Evolutionary conservation across 2,113 vertebrate genomes (phyloP).

Genomic region (Lepus europaeus): DNA sequence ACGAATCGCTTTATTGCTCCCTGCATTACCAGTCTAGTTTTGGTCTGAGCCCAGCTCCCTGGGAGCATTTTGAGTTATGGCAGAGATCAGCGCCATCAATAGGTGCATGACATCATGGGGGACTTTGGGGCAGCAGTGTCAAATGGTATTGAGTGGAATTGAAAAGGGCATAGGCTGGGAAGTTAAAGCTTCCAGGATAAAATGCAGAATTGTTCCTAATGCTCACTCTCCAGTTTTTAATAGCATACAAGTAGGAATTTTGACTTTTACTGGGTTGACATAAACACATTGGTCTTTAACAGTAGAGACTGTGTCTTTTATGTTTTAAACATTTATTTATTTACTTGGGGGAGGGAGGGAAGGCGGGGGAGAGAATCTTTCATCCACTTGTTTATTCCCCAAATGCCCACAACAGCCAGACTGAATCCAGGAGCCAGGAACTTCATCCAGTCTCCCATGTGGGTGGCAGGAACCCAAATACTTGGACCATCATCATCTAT

Average conservation of each 20-base stretch:
- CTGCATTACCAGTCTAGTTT: slow-evolving; percentile 51
- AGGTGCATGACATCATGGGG: neutral
- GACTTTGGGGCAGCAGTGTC: neutral
- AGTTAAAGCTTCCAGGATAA: neutral
- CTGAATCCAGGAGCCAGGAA: too few relatives aligned
- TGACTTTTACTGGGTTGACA: neutral
- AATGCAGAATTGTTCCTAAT: neutral
- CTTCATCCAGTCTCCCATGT: too few relatives aligned
- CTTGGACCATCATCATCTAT: too few relatives aligned
- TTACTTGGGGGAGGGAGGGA: too few relatives aligned
- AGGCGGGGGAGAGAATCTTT: too few relatives aligned
- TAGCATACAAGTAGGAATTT: neutral
- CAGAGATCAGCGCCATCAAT: neutral
- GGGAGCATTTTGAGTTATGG: neutral
- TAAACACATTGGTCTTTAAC: neutral
- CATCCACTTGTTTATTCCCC: too few relatives aligned
- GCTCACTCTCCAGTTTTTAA: neutral
- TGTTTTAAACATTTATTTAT: too few relatives aligned
- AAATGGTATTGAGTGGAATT: neutral
- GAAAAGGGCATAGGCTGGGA: neutral
- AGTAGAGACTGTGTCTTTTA: neutral
- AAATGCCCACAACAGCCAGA: too few relatives aligned
- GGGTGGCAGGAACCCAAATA: too few relatives aligned
- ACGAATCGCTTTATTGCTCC: slow-evolving; percentile 47
- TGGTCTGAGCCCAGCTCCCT: neutral